These are phyloP conservation scores for Xiphophorus couchianus DNA, from an alignment of 2,113 vertebrate species.

Conservation along the genomic window DNA sequence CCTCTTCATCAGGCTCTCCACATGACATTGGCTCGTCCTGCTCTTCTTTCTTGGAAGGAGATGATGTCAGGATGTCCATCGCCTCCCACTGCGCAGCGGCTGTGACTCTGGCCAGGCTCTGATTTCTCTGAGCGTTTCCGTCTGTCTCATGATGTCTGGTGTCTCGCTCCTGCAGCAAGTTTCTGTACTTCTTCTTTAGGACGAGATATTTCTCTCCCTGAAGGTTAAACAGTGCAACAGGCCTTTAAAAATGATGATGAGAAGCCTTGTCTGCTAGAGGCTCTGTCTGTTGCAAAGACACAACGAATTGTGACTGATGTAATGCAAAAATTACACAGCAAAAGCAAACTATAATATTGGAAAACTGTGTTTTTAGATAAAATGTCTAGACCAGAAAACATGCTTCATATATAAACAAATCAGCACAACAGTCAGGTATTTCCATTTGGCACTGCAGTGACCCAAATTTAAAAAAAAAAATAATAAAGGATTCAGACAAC, in stretches of 20 bases:
- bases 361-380: no score
- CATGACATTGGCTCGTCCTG: slow-evolving; percentile 43
- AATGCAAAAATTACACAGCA: not conserved
- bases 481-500: no score
- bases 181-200: slow-evolving; percentile 83
- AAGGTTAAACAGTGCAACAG: not conserved
- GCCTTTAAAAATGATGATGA: not conserved
- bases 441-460: no score
- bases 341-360: no score
- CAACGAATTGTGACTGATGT: not conserved
- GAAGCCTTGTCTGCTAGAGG: not conserved
- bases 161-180: slow-evolving; percentile 68
- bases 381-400: no score
- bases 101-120: slow-evolving; percentile 10
- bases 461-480: no score
- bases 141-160: slow-evolving; percentile 9
- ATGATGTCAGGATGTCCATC: not conserved
- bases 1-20: slow-evolving; percentile 50
- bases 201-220: slow-evolving; percentile 83
- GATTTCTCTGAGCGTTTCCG: slow-evolving; percentile 10
- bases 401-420: no score
- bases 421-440: no score
- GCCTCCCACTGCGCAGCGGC: slow-evolving; percentile 49
- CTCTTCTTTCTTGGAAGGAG: slow-evolving; percentile 2
- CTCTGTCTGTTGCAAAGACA: not conserved